These are phyloP conservation scores for Ypsolopha scabrella DNA, from an alignment of 2,888 invertebrate genomes.

Conservation along the genomic window DNA sequence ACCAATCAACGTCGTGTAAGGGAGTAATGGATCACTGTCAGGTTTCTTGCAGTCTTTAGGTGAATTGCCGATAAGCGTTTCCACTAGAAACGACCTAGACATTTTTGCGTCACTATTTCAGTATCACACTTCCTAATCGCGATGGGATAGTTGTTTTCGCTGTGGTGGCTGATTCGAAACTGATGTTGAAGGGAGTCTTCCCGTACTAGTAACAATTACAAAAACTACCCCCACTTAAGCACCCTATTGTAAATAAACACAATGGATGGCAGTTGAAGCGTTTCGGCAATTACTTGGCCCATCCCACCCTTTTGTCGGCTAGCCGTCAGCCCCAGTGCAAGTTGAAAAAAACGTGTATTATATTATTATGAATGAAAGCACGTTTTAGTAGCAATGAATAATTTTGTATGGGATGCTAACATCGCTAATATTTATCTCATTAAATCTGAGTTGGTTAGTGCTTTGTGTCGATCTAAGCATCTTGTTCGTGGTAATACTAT, in stretches of 20 bases:
- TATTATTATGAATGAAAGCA: slow-evolving; percentile 47
- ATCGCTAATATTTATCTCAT: slow-evolving; percentile 65
- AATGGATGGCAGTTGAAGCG: slow-evolving; percentile 66
- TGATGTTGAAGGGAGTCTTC: slow-evolving; percentile 39
- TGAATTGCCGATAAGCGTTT: slow-evolving; percentile 77
- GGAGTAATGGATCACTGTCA: slow-evolving; percentile 46
- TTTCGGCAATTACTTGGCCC: slow-evolving; percentile 69
- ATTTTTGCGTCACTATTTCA: slow-evolving; percentile 47
- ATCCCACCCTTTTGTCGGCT: slow-evolving; percentile 67
- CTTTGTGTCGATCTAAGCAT: slow-evolving; percentile 14
- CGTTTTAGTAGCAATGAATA: slow-evolving; percentile 69
- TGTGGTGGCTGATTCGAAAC: slow-evolving; percentile 36
- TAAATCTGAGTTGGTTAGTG: slow-evolving; percentile 59
- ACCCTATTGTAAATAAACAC: slow-evolving; percentile 65
- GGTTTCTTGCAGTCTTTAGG: slow-evolving; percentile 60
- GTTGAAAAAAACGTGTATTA: slow-evolving; percentile 36
- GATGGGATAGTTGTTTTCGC: slow-evolving; percentile 17
- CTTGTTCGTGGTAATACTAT: slow-evolving; percentile 9
- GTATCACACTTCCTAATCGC: background rate
- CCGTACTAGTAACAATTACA: slow-evolving; percentile 60
- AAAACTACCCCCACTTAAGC: slow-evolving; percentile 69
- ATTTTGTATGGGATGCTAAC: slow-evolving; percentile 62
- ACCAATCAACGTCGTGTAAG: slow-evolving; percentile 46
- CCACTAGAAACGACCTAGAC: slow-evolving; percentile 87
- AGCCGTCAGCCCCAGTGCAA: slow-evolving; percentile 57